phyloP scores from a whole-genome alignment of 2,113 vertebrate genomes.

The Macaca fascicularis region T2T-MFA8v1.1 NC_088395.1:6967001-6967500 shows the following conservation, averaged over 20 bases:
- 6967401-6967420: accelerated
- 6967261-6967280: background rate
- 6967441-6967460: accelerated
- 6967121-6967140: accelerated
- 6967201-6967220: background rate
- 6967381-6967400: accelerated
- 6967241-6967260: accelerated
- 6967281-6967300: background rate
- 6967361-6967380: accelerated
- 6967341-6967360: accelerated
- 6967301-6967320: background rate
- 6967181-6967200: background rate
- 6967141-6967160: background rate
- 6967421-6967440: accelerated
- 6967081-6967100: accelerated
- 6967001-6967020: accelerated
- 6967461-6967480: no score
- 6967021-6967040: background rate
- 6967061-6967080: background rate
- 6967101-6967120: background rate
- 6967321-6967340: accelerated
- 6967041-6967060: accelerated
- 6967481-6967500: background rate
- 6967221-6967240: no score
- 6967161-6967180: background rate